Evolutionary conservation across 2,113 vertebrate species (phyloP), one percentile per base, ranked within the genome.

Genomic region (Gambusia affinis): DNA sequence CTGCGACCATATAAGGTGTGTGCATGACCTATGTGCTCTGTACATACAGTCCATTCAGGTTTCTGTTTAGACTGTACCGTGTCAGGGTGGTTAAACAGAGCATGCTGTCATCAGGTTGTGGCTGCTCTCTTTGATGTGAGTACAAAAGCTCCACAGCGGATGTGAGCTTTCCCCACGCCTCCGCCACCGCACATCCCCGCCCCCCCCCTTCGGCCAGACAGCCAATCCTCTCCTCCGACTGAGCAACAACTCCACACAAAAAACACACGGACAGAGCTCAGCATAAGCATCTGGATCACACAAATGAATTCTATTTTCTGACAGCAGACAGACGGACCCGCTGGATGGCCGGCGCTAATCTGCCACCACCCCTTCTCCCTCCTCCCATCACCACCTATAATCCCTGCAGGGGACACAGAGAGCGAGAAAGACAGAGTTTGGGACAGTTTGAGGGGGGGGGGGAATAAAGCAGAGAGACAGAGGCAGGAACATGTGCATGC

Each of bases 221-320:
- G 71, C 86, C 89, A 82, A 83, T 89, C 81, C 75, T 81, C 76
- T 85, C 77, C 74, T 83, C 79, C 70, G 86, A 67, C 84, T 75
- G 86, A 87, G 85, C 89, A 85, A 70, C 65, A 72, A 68, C 70
- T 27, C 71, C 54, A 61, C 67, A 66, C 80, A 64, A 69, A 70
- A 70, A 63, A 60, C 65, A 61, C 66, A 64, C 64, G 72, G 30
- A 66, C 64, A 44, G 24, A 62, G 80, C 80, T 65, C 78, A 90
- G 89, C 89, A 71, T 81, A 83, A 89, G 90, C 89, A 91, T 94
- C 89, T 94, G 92, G 90, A 90, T 90, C 81, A 75, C 82, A 86
- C 91, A 89, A 92, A 90, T 88, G 70, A 90, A 90, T 87, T 92
- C 85, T 89, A 85, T 89, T 90, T 88, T 87, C 78, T 90, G 89